phyloP scores from a whole-genome alignment of 2,113 vertebrate genomes.

The rat (Rattus norvegicus) region GRCr8 NC_086025.1:135814501-135815000 shows the following conservation, averaged over 20 bases:
- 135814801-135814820: conserved; percentile 78
- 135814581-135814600: not conserved
- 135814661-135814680: conserved; percentile 82
- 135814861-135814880: conserved; percentile 78
- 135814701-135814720: conserved; percentile 82
- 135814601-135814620: conserved; percentile 55
- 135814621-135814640: conserved; percentile 84
- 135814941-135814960: conserved; percentile 49
- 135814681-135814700: conserved; percentile 84
- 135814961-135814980: not conserved
- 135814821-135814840: conserved; percentile 83
- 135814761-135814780: conserved; percentile 85
- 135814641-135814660: conserved; percentile 84
- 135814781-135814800: conserved; percentile 83
- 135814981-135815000: conserved; percentile 42
- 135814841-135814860: conserved; percentile 78
- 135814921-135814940: conserved; percentile 67
- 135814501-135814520: conserved; percentile 78
- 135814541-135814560: conserved; percentile 73
- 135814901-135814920: conserved; percentile 67
- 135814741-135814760: conserved; percentile 84
- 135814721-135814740: conserved; percentile 83
- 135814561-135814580: too few species aligned
- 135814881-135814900: conserved; percentile 66
- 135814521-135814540: conserved; percentile 79